Percentiles rank a stretch among this genome's conserved stretches.
phyloP scores from a whole-genome alignment of 2,113 vertebrate species.

The Burhinus oedicnemus region DNA sequence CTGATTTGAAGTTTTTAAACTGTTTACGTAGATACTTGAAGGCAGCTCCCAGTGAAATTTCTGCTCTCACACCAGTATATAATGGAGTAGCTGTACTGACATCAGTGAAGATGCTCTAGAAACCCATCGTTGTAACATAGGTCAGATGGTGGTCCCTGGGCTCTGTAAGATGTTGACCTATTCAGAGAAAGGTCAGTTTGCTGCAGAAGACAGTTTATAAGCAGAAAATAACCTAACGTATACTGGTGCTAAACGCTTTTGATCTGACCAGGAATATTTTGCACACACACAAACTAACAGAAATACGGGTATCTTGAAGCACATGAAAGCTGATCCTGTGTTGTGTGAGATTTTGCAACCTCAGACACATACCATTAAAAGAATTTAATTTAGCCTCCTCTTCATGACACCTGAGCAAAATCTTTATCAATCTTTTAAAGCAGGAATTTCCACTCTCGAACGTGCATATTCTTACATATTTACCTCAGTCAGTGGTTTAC shows the following conservation, averaged over 20 bases:
- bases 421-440: background rate
- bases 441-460: background rate
- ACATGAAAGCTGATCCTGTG: background rate
- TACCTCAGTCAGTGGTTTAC: background rate
- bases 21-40: background rate
- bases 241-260: background rate
- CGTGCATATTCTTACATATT: background rate
- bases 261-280: background rate
- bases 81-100: background rate
- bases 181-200: slow-evolving; percentile 56
- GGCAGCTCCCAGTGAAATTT: background rate
- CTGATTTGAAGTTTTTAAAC: background rate
- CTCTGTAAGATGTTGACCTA: slow-evolving; percentile 32
- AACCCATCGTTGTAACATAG: slow-evolving; percentile 13
- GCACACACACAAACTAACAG: background rate
- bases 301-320: background rate
- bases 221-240: background rate
- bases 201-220: slow-evolving; percentile 26
- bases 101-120: background rate
- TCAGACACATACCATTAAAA: background rate
- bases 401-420: background rate
- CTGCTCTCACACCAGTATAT: background rate
- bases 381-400: background rate
- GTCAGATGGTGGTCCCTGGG: slow-evolving; percentile 21
- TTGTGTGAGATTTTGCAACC: background rate